phyloP scores from a whole-genome alignment of 2,888 invertebrate species.

The Monoplex corrugatus region DNA sequence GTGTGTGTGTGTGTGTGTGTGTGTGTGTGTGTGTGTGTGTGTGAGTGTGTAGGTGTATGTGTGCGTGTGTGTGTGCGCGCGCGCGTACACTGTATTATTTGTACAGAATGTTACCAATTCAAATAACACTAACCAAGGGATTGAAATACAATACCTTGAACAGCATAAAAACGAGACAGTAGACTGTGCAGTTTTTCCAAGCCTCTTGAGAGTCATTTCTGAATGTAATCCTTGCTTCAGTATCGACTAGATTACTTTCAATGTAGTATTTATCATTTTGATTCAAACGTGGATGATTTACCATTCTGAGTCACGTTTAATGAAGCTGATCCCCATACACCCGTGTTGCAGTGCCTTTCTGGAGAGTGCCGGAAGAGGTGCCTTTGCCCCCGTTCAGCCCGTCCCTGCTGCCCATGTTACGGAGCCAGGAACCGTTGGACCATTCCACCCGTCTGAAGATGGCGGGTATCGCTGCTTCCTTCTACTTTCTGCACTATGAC shows the following conservation, averaged over 20 bases:
- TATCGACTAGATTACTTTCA: no score
- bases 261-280: no score
- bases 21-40: conserved; percentile 10
- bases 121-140: no score
- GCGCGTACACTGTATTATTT: background rate
- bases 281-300: no score
- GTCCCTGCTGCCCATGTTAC: background rate
- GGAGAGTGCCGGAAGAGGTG: background rate
- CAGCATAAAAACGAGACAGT: no score
- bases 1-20: background rate
- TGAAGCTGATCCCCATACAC: no score
- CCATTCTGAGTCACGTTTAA: no score
- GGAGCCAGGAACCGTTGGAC: background rate
- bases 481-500: conserved; percentile 17
- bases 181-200: no score
- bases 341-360: background rate
- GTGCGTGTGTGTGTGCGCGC: conserved; percentile 8
- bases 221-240: no score
- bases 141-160: no score
- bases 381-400: conserved; percentile 23
- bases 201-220: no score
- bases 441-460: conserved; percentile 3
- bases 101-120: no score
- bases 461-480: conserved; percentile 27
- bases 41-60: background rate